A percentile compares a stretch with the other conserved stretches of the same genome.
Conservation (phyloP, 2,888 invertebrate genomes). For the Apamea sordens region DNA sequence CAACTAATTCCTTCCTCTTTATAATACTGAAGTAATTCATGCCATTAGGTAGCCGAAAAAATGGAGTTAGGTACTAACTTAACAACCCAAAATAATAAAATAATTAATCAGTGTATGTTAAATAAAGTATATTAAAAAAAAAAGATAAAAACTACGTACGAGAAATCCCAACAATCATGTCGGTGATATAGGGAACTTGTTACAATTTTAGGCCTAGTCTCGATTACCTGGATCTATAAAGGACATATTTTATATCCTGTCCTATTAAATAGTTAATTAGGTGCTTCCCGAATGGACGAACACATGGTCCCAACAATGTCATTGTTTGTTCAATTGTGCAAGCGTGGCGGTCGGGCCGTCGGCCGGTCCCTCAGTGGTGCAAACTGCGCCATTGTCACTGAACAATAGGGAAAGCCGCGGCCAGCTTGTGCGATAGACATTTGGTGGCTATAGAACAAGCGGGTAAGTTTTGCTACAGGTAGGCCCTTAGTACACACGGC, state of each 20-base stretch:
- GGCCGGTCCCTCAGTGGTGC: constrained; percentile 71
- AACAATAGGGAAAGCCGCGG: constrained; percentile 87
- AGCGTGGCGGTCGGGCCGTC: constrained; percentile 71
- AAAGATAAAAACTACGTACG: no score
- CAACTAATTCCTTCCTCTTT: background rate
- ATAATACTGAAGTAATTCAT: background rate
- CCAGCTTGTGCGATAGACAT: constrained; percentile 62
- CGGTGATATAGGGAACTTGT: background rate
- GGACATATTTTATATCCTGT: constrained; percentile 18
- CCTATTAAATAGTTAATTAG: constrained; percentile 30
- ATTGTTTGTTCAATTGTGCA: constrained; percentile 77
- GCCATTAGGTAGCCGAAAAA: no score
- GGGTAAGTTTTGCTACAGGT: background rate
- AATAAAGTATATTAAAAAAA: no score
- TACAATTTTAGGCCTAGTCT: background rate
- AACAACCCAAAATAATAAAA: no score
- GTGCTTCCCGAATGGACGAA: constrained; percentile 48
- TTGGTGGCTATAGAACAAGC: constrained; percentile 51
- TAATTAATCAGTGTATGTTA: no score
- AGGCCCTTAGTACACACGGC: background rate
- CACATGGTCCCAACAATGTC: constrained; percentile 74
- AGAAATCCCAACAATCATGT: no score
- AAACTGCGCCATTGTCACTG: constrained; percentile 83
- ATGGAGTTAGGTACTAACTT: no score
- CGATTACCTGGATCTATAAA: constrained; percentile 3